Conservation (phyloP, 2,113 vertebrate genomes). For the Callospermophilus lateralis region DNA sequence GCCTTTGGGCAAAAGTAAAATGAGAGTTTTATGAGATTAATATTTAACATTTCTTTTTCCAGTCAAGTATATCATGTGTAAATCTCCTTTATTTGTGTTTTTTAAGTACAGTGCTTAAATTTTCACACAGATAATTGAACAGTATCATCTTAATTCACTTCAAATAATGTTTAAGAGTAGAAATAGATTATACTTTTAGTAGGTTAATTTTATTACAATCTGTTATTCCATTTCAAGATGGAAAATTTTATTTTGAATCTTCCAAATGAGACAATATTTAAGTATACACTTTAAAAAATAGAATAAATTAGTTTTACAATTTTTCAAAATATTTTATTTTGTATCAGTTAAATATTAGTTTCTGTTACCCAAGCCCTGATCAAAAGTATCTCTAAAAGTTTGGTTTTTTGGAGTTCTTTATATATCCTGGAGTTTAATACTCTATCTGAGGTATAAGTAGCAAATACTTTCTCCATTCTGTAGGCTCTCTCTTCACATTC, state of each 20-base stretch:
- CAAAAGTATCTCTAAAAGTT: conserved; percentile 1
- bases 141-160: not conserved
- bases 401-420: not conserved
- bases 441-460: no score
- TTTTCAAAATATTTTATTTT: conserved; percentile 26
- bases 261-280: conserved; percentile 27
- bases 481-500: no score
- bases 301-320: conserved; percentile 47
- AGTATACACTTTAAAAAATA: not conserved
- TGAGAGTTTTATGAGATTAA: conserved; percentile 29
- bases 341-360: not conserved
- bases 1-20: conserved; percentile 32
- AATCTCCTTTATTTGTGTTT: not conserved
- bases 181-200: not conserved
- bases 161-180: conserved; percentile 14
- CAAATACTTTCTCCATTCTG: no score
- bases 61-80: not conserved
- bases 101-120: conserved; percentile 2
- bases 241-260: not conserved
- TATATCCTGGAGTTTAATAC: no score
- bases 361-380: not conserved
- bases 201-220: not conserved
- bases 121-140: not conserved
- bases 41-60: conserved; percentile 45
- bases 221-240: conserved; percentile 7